phyloP scores from a whole-genome alignment of 2,113 vertebrate genomes.

The Lates calcarifer region DNA sequence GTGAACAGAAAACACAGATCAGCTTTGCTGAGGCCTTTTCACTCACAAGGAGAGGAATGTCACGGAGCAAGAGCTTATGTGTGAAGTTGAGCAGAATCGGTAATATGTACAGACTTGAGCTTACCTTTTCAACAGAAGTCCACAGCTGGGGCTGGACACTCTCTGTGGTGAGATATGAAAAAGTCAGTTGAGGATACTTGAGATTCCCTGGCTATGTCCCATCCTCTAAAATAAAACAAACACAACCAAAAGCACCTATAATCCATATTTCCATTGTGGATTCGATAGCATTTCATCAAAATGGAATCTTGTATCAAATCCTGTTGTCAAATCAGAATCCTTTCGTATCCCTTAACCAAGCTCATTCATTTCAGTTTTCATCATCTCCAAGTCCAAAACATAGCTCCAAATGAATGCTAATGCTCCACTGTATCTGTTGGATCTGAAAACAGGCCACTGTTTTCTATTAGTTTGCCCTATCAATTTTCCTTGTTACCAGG shows the following conservation, averaged over 20 bases:
- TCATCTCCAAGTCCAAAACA: background rate
- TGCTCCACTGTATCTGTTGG: background rate
- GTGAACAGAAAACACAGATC: background rate
- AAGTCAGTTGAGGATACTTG: constrained; percentile 1
- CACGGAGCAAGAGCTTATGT: background rate
- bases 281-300: background rate
- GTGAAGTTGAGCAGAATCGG: constrained; percentile 7
- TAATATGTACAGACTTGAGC: background rate
- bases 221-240: constrained; percentile 9
- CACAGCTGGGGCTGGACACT: constrained; percentile 6
- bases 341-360: background rate
- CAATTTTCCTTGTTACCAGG: background rate
- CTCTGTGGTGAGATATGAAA: constrained; percentile 2
- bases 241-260: background rate
- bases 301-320: background rate
- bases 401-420: background rate
- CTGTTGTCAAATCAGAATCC: background rate
- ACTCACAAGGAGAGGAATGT: background rate
- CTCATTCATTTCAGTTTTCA: background rate
- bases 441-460: background rate
- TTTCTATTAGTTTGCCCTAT: background rate
- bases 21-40: constrained; percentile 3
- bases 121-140: constrained; percentile 30
- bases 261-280: background rate
- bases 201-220: background rate